Percentiles rank a stretch among this genome's conserved stretches.
phyloP scores from a whole-genome alignment of 2,113 vertebrate genomes.

The Trematocara macrostoma region DNA sequence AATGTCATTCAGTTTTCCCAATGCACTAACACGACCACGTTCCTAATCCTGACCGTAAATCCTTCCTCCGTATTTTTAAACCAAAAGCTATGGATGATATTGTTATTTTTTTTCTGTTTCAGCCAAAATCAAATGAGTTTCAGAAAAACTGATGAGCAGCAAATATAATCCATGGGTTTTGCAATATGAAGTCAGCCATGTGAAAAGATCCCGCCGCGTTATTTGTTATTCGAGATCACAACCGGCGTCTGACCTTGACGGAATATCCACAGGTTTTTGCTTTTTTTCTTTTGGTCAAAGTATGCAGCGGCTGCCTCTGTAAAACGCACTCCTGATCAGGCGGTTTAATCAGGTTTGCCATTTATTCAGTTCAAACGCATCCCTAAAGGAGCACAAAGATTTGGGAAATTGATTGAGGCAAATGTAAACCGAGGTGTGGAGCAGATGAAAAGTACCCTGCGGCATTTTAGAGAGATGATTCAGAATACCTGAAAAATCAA shows the following conservation, averaged over 20 bases:
- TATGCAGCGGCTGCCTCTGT: not conserved
- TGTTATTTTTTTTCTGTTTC: not conserved
- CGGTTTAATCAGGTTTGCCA: not conserved
- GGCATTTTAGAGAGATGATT: not conserved
- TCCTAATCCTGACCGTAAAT: not conserved
- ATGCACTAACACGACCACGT: not conserved
- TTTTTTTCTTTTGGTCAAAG: not conserved
- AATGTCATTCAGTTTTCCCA: not conserved
- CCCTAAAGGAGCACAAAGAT: not conserved
- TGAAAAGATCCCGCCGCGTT: not conserved
- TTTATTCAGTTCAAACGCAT: not conserved
- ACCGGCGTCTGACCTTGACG: not conserved
- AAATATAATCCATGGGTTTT: not conserved
- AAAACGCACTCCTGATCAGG: not conserved
- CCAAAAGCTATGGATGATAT: not conserved
- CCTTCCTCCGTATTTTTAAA: not conserved
- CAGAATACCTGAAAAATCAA: not conserved
- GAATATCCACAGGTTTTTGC: not conserved
- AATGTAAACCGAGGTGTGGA: not conserved
- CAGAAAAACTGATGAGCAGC: not conserved
- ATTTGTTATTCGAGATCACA: not conserved
- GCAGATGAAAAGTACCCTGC: not conserved
- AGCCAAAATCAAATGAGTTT: not conserved
- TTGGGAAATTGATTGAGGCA: not conserved
- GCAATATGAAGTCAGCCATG: not conserved